Percentiles rank a stretch among this genome's conserved stretches.
phyloP scores from a whole-genome alignment of 2,888 invertebrate species.

The Chalcosyrphus nemorum region DNA sequence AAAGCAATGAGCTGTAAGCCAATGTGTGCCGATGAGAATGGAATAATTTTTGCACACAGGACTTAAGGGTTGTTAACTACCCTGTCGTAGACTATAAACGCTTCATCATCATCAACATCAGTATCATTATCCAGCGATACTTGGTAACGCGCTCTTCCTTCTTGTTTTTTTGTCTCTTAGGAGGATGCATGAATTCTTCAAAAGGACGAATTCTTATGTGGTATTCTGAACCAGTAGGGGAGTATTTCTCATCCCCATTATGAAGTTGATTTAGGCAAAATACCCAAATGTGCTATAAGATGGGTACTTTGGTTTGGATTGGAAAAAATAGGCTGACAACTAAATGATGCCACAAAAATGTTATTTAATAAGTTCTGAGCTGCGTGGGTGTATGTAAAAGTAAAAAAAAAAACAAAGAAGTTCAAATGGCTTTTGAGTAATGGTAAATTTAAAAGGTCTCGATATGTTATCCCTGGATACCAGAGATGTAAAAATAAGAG shows the following conservation, averaged over 20 bases:
- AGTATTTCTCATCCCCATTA: not conserved
- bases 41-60: conserved; percentile 70
- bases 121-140: conserved; percentile 64
- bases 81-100: conserved; percentile 67
- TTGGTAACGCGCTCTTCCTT: conserved; percentile 29
- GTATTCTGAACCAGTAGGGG: not conserved
- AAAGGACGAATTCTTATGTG: conserved; percentile 30
- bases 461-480: not conserved
- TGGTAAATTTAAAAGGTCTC: conserved; percentile 1
- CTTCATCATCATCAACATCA: conserved; percentile 71
- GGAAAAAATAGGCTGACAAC: conserved; percentile 20
- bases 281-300: conserved; percentile 33
- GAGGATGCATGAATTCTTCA: conserved; percentile 35
- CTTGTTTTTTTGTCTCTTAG: conserved; percentile 12
- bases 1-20: conserved; percentile 76
- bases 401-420: not conserved
- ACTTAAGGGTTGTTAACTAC: conserved; percentile 73
- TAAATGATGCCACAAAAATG: conserved; percentile 16
- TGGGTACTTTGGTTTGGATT: conserved; percentile 42
- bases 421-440: not conserved
- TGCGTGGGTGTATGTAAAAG: not conserved
- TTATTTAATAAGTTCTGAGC: not conserved
- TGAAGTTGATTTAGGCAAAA: conserved; percentile 8
- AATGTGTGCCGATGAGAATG: conserved; percentile 74
- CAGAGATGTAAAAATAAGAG: no score